Evolutionary conservation across 2,113 vertebrate genomes (phyloP), one percentile per base, ranked within the genome.

Genomic region (Cyanoderma ruficeps): DNA sequence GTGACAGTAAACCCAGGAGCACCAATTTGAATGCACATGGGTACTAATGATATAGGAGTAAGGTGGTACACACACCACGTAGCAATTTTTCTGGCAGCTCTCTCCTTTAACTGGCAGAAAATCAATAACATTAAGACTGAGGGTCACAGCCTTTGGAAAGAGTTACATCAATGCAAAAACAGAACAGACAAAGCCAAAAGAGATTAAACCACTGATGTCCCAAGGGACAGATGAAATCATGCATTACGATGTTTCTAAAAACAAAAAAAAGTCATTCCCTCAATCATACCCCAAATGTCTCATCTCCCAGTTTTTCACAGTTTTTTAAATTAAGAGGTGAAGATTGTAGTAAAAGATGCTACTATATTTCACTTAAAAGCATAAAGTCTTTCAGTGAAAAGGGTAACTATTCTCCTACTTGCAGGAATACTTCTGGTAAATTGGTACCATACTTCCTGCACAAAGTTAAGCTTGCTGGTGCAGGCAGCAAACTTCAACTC

Each of bases 171-270:
- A 67, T 47, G 35, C 57, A 78, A 94, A 95, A 96, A 5, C 79
- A 93, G 59, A 84, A 64, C 0, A 92, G 83, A 91, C 55, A 91
- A 87, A 96, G 63, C 76, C 78, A 91, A 83, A 78, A 89, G 46
- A 83, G 41, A 86, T 70, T 90, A 61, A 91, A 94, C 55, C 8
- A 17, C 37, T 86, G 72, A 70, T 78, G 93, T 67, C 65, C 42
- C 81, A 83, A 88, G 67, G 44, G 79, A 93, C 31, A 94, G 77
- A 94, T 83, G 69, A 91, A 93, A 96, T 94, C n/a, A 89, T 52
- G 67, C 39, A 23, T 82, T 95, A 65, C 15, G 42, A 63, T 88
- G 85, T 31, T 90, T 93, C 65, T 55, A 57, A 91, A 93, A 95
- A 63, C 20, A 56, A 56, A 81, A 52, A 52, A 69, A 61, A 13